Percentiles rank a stretch among this genome's conserved stretches.
phyloP scores from a whole-genome alignment of 2,888 invertebrate species.

The Drosophila picticornis region DNA sequence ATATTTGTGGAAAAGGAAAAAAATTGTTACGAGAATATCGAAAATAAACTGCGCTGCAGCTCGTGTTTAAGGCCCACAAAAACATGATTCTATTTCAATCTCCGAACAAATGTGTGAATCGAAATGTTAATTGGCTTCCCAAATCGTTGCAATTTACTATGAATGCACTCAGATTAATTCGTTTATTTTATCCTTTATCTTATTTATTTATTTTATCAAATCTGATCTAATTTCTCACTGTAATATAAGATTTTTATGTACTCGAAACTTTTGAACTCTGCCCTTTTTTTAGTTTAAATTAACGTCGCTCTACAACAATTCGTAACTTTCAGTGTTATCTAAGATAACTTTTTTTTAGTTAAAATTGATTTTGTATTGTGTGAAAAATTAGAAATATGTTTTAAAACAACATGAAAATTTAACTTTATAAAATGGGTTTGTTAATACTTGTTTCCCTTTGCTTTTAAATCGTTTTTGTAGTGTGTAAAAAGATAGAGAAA shows the following conservation, averaged over 20 bases:
- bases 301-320: fast-evolving
- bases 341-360: background rate
- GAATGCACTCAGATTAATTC: background rate
- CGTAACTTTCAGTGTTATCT: fast-evolving
- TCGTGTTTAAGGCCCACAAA: background rate
- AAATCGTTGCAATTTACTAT: background rate
- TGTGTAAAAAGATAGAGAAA: background rate
- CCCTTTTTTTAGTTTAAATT: background rate
- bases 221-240: background rate
- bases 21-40: background rate
- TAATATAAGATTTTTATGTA: no score
- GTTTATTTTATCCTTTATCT: fast-evolving
- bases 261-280: background rate
- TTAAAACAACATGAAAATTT: background rate
- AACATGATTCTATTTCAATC: background rate
- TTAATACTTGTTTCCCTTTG: background rate
- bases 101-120: background rate
- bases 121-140: background rate
- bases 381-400: background rate
- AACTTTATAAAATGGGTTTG: fast-evolving
- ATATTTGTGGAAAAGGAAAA: background rate
- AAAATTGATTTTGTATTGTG: background rate
- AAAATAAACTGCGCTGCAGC: background rate
- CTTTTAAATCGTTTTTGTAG: background rate
- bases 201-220: background rate